Conservation (phyloP, 2,113 vertebrate species). For the Thamnophis sirtalis region DNA sequence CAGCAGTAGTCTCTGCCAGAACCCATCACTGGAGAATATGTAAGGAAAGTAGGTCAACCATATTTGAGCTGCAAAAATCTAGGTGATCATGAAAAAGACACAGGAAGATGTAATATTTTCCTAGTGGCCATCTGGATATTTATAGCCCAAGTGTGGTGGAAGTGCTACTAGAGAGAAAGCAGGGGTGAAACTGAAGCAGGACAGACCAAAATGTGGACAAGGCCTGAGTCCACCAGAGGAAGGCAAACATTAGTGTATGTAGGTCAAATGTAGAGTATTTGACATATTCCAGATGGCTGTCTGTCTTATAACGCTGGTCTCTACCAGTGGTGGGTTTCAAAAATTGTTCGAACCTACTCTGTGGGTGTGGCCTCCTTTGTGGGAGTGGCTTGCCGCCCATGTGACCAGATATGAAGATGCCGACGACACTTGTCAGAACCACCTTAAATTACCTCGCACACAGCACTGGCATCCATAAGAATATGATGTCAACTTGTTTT, state of each 20-base stretch:
- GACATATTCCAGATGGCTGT: not conserved
- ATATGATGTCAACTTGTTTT: no score
- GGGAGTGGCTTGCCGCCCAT: no score
- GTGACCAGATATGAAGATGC: no score
- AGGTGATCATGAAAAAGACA: not conserved
- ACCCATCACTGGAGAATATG: not conserved
- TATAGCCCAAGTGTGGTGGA: not conserved
- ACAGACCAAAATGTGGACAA: not conserved
- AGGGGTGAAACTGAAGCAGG: not conserved
- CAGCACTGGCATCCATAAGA: no score
- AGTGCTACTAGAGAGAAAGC: not conserved
- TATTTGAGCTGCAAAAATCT: not conserved
- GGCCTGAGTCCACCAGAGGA: not conserved
- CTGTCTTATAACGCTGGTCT: not conserved
- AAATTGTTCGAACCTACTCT: no score
- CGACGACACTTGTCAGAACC: no score
- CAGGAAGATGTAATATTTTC: not conserved
- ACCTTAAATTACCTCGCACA: no score
- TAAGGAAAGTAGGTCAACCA: not conserved
- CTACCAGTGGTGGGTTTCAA: no score
- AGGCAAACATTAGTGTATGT: not conserved
- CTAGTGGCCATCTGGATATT: not conserved
- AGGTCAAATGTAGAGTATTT: not conserved
- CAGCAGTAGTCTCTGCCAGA: no score
- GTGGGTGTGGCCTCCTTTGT: no score